A percentile compares a stretch with the other conserved stretches of the same genome.
Conservation (phyloP, 2,888 invertebrate species). For the Drosophila putrida region DNA sequence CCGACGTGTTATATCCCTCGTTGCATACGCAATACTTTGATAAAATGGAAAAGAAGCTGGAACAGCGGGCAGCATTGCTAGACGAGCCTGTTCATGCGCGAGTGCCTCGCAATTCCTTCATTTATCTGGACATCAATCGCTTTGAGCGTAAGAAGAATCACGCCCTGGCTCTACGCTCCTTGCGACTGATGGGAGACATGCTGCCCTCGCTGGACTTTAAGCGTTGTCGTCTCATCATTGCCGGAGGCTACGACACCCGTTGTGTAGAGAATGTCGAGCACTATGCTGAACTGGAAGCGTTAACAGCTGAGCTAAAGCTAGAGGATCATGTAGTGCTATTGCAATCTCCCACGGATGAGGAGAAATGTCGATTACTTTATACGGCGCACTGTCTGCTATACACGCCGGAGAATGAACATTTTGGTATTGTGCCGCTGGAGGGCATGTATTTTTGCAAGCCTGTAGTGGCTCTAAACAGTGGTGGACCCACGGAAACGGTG, state of each 20-base stretch:
- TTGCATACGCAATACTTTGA: constrained; percentile 92
- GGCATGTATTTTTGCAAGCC: constrained; percentile 98
- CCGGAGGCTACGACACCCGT: constrained; percentile 97
- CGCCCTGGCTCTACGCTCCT: constrained; percentile 92
- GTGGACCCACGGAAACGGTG: constrained; percentile 98
- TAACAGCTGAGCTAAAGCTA: constrained; percentile 89
- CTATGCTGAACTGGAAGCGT: constrained; percentile 90
- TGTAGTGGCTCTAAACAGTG: constrained; percentile 97
- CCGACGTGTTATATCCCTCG: constrained; percentile 97
- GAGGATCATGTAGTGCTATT: constrained; percentile 92
- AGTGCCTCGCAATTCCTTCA: constrained; percentile 87
- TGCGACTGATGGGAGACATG: constrained; percentile 88
- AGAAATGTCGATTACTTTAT: constrained; percentile 93
- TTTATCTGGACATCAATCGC: constrained; percentile 97
- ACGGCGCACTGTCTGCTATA: constrained; percentile 94
- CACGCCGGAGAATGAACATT: constrained; percentile 98
- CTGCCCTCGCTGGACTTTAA: constrained; percentile 88
- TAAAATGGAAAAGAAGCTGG: constrained; percentile 84
- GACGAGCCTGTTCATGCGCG: constrained; percentile 65
- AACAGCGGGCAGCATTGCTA: constrained; percentile 83
- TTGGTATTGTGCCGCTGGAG: constrained; percentile 99
- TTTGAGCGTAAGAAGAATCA: constrained; percentile 99
- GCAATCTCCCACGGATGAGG: constrained; percentile 93
- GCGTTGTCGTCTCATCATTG: constrained; percentile 93
- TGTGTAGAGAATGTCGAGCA: constrained; percentile 95